Evolutionary conservation across 2,113 vertebrate species (phyloP).

Genomic region (Siphamia tubifer): DNA sequence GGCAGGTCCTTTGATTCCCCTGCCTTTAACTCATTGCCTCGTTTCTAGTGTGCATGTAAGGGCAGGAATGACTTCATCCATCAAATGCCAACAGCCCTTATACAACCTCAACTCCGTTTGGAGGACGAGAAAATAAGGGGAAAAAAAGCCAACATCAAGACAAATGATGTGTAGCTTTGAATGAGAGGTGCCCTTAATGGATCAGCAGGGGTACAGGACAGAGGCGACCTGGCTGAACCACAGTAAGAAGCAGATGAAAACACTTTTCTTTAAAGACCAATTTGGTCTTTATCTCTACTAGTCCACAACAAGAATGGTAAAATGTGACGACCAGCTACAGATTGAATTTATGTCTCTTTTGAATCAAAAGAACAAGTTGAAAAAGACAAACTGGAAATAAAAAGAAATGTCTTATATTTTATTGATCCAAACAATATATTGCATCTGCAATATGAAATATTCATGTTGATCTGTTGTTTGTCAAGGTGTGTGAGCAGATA

Average conservation of each 20-base stretch:
- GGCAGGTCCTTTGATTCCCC: rapidly evolving
- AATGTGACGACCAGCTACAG: no score
- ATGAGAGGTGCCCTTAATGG: conserved; percentile 1
- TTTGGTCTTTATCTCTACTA: neutral
- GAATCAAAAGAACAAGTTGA: no score
- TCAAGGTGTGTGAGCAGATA: no score
- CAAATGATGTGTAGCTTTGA: conserved; percentile 11
- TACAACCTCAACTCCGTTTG: neutral
- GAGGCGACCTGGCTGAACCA: neutral
- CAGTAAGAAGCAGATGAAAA: neutral
- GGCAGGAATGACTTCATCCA: conserved; percentile 13
- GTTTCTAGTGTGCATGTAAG: neutral
- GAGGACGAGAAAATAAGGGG: conserved; percentile 8
- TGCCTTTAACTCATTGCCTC: neutral
- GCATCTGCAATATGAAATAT: no score
- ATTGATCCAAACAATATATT: no score
- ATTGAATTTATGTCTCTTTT: no score
- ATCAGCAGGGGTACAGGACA: conserved; percentile 2
- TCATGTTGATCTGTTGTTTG: no score
- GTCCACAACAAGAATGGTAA: no score
- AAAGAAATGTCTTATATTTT: no score
- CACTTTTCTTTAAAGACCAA: neutral
- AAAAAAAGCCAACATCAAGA: neutral
- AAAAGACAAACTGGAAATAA: no score
- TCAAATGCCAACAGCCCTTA: neutral